Conservation (phyloP, 2,797 vertebrate species). For the Apodemus agrarius region DNA sequence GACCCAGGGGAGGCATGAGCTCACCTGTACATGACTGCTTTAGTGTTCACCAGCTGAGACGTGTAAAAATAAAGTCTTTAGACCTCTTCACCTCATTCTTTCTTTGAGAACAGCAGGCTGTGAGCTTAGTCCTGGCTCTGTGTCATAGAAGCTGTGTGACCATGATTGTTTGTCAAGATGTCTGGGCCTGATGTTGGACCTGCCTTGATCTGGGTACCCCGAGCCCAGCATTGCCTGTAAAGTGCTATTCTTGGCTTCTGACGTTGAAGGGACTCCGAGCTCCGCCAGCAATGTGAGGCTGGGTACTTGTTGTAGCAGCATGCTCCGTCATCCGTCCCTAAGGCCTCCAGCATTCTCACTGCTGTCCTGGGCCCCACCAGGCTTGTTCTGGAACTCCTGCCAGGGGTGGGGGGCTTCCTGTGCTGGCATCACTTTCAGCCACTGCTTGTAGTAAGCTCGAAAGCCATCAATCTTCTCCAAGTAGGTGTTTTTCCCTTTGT, state of each 20-base stretch:
- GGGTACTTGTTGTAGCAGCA: not conserved
- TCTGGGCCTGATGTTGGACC: not conserved
- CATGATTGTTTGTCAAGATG: not conserved
- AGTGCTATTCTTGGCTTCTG: not conserved
- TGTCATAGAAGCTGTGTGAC: not conserved
- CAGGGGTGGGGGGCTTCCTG: constrained; percentile 91
- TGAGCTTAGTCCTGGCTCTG: not conserved
- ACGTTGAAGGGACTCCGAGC: not conserved
- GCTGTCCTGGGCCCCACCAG: not conserved
- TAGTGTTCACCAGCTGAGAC: constrained; percentile 25
- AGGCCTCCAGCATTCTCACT: not conserved
- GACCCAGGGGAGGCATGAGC: not conserved
- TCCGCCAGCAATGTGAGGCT: not conserved
- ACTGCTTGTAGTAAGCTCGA: constrained; percentile 95
- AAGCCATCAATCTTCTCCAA: constrained; percentile 96
- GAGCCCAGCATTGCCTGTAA: not conserved
- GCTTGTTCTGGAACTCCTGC: constrained; percentile 86
- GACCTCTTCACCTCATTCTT: not conserved
- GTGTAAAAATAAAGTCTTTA: constrained; percentile 78
- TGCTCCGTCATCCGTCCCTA: not conserved
- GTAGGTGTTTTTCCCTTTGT: constrained; percentile 93
- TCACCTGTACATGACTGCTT: not conserved
- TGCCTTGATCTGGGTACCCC: not conserved
- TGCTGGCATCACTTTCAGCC: constrained; percentile 93
- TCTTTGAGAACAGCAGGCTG: constrained; percentile 7